These are phyloP conservation scores for Tridacna gigas DNA, from an alignment of 2,888 invertebrate genomes.

Conservation along the genomic window DNA sequence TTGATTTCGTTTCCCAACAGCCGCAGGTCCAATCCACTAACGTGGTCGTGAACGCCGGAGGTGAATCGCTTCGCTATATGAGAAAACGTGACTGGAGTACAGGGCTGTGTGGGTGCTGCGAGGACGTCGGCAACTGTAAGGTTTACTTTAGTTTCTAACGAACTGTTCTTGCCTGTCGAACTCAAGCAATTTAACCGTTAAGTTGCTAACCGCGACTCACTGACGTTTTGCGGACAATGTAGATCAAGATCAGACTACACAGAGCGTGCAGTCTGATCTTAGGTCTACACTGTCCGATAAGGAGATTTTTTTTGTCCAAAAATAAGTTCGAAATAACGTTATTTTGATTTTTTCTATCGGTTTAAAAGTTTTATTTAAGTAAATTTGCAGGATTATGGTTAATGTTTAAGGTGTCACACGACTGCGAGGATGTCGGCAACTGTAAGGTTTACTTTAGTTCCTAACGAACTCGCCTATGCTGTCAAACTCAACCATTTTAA, in stretches of 20 bases:
- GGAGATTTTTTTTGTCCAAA: too few species aligned
- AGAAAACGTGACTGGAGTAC: conserved; percentile 33
- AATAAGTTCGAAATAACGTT: too few species aligned
- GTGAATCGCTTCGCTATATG: neutral
- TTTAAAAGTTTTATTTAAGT: too few species aligned
- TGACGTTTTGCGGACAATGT: too few species aligned
- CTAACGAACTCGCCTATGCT: neutral
- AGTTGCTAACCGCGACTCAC: too few species aligned
- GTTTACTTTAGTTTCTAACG: neutral
- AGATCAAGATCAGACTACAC: too few species aligned
- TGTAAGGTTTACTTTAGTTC: conserved; percentile 28
- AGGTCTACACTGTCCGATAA: too few species aligned
- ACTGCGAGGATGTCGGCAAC: conserved; percentile 40
- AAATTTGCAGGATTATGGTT: too few species aligned
- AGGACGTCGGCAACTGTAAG: conserved; percentile 47
- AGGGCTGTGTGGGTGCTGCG: conserved; percentile 41
- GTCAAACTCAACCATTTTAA: neutral
- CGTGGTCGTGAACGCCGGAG: conserved; percentile 40
- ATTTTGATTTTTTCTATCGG: too few species aligned
- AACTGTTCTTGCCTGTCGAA: neutral
- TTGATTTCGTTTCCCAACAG: neutral
- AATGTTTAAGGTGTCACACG: too few species aligned
- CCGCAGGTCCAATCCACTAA: conserved; percentile 39
- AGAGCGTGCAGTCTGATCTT: too few species aligned
- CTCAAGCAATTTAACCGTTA: neutral